A percentile compares a stretch with the other conserved stretches of the same genome.
Evolutionary conservation across 2,797 vertebrate species (phyloP).

Genomic region (Parambassis ranga): DNA sequence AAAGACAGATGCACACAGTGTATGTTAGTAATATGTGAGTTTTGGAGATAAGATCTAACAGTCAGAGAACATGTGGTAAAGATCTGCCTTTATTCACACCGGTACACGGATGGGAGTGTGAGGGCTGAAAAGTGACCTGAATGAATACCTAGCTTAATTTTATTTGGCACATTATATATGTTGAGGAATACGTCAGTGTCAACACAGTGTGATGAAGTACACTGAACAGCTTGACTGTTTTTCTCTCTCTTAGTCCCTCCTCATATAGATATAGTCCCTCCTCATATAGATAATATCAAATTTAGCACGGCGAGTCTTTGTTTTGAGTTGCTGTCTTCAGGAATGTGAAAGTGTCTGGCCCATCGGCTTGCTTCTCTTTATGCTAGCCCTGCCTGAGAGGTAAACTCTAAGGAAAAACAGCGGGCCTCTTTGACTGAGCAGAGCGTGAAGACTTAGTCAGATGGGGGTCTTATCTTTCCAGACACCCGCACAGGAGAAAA

Average conservation of each 20-base stretch:
- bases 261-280: slow-evolving; percentile 8
- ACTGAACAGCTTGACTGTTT: slow-evolving; percentile 17
- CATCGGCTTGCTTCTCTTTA: slow-evolving; percentile 3
- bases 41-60: slow-evolving; percentile 13
- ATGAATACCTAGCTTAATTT: slow-evolving; percentile 9
- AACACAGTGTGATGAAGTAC: slow-evolving; percentile 15
- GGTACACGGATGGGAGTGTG: neutral
- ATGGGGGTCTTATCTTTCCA: slow-evolving; percentile 71
- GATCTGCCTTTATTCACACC: neutral
- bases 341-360: slow-evolving; percentile 62
- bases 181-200: slow-evolving; percentile 17
- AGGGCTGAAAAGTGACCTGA: slow-evolving; percentile 15
- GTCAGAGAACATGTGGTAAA: neutral
- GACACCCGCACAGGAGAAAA: slow-evolving; percentile 34
- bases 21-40: neutral
- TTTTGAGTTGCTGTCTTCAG: slow-evolving; percentile 49
- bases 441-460: slow-evolving; percentile 40
- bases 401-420: slow-evolving; percentile 37
- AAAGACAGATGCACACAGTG: neutral
- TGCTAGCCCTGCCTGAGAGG: slow-evolving; percentile 1
- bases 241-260: slow-evolving; percentile 18
- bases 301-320: slow-evolving; percentile 31
- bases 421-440: slow-evolving; percentile 33
- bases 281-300: slow-evolving; percentile 33
- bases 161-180: slow-evolving; percentile 6